Conservation (phyloP, 2,888 invertebrate genomes). For the Sesamia inferens region DNA sequence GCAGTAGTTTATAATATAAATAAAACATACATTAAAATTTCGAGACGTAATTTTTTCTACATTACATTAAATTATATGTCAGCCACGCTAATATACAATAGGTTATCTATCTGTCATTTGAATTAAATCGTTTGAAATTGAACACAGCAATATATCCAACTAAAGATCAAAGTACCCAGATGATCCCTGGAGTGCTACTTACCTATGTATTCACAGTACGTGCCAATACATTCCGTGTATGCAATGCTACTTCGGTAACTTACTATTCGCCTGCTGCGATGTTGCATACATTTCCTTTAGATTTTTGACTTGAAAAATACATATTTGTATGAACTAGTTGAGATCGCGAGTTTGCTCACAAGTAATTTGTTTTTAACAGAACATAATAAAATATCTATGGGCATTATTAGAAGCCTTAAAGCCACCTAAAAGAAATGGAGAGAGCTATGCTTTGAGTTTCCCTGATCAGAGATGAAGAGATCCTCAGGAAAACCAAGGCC, state of each 20-base stretch:
- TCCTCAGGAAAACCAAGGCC: no score
- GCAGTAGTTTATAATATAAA: no score
- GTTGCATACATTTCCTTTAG: slow-evolving; percentile 33
- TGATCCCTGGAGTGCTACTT: slow-evolving; percentile 24
- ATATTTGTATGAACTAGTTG: slow-evolving; percentile 23
- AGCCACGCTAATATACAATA: neutral
- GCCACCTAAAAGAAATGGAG: no score
- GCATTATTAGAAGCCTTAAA: no score
- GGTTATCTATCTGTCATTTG: neutral
- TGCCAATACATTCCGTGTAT: slow-evolving; percentile 32
- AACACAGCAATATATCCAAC: slow-evolving; percentile 4
- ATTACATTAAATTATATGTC: neutral
- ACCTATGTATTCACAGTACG: slow-evolving; percentile 40
- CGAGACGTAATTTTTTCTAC: neutral
- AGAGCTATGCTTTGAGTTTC: no score
- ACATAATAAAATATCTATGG: no score
- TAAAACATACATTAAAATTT: neutral
- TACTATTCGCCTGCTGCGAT: neutral
- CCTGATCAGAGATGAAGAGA: no score
- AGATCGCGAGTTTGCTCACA: neutral
- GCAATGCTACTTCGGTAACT: slow-evolving; percentile 35
- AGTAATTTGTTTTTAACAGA: neutral
- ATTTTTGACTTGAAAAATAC: slow-evolving; percentile 23
- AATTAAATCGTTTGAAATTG: slow-evolving; percentile 1
- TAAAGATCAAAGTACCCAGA: slow-evolving; percentile 19